phyloP scores from a whole-genome alignment of 1,140 invertebrate species.

The Orchestia grillus region DNA sequence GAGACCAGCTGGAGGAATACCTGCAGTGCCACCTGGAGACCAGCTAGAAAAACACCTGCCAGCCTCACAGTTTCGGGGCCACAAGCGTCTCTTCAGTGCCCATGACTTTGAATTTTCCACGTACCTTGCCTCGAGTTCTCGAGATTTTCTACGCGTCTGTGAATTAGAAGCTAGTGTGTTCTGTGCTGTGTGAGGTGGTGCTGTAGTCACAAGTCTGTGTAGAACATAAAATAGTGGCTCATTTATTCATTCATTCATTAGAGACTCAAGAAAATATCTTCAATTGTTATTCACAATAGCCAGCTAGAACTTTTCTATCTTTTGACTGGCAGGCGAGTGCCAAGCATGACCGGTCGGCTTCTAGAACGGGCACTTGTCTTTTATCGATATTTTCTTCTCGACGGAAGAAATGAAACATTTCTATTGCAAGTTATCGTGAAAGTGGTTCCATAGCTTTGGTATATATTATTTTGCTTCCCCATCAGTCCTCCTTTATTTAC shows the following conservation, averaged over 20 bases:
- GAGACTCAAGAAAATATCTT: neutral
- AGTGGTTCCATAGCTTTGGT: neutral
- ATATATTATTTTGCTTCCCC: neutral
- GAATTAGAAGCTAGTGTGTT: too few relatives aligned
- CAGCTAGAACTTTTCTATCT: neutral
- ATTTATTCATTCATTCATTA: neutral
- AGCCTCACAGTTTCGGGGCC: too few relatives aligned
- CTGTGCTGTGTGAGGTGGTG: neutral
- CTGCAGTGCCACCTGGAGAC: too few relatives aligned
- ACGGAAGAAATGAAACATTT: too few relatives aligned
- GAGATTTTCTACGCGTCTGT: too few relatives aligned
- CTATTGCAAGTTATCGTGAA: too few relatives aligned
- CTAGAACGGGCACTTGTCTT: neutral
- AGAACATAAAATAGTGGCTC: neutral
- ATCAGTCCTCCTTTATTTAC: neutral
- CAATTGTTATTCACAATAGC: neutral
- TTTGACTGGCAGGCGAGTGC: neutral
- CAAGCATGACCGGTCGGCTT: too few relatives aligned
- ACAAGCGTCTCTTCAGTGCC: too few relatives aligned
- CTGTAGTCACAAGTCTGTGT: neutral
- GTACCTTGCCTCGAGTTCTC: too few relatives aligned
- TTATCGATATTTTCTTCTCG: neutral
- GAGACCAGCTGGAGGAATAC: too few relatives aligned
- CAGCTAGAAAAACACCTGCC: too few relatives aligned
- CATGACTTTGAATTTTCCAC: too few relatives aligned